These are phyloP conservation scores for Salvelinus fontinalis DNA, from an alignment of 2,113 vertebrate genomes.

Conservation along the genomic window DNA sequence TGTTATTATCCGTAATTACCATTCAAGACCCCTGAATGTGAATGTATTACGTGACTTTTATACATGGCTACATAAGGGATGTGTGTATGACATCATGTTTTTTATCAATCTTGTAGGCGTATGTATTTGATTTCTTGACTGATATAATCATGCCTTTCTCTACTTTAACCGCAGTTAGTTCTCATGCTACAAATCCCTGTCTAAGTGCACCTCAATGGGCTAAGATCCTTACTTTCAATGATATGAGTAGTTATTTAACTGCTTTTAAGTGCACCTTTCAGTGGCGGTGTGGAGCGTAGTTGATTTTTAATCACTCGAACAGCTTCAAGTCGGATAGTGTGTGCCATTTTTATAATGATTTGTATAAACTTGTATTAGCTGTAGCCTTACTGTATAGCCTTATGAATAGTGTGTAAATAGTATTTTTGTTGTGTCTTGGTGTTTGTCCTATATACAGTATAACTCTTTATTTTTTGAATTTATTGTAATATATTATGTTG, in stretches of 20 bases:
- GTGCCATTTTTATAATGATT: neutral
- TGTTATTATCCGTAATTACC: neutral
- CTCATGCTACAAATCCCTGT: neutral
- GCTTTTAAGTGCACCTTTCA: conserved; percentile 25
- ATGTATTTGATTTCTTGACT: neutral
- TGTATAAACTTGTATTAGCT: too few relatives aligned
- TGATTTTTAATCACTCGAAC: conserved; percentile 35
- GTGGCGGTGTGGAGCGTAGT: conserved; percentile 25
- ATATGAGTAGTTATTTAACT: conserved; percentile 14
- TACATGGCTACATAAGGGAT: neutral
- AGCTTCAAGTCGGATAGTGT: neutral
- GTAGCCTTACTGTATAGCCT: too few relatives aligned
- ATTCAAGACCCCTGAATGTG: too few relatives aligned
- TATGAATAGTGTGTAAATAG: too few relatives aligned
- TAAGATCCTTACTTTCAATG: conserved; percentile 20
- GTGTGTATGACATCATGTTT: neutral
- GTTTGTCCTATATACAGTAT: too few relatives aligned
- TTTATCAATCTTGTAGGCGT: neutral
- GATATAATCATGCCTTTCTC: conserved; percentile 12
- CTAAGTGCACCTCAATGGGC: neutral
- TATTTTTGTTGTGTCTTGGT: too few relatives aligned
- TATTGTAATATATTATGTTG: too few relatives aligned
- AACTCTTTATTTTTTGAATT: too few relatives aligned
- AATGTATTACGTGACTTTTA: neutral
- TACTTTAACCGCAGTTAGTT: neutral